A percentile compares a stretch with the other conserved stretches of the same genome.
phyloP scores from a whole-genome alignment of 2,888 invertebrate species.

The Hypomecis punctinalis region DNA sequence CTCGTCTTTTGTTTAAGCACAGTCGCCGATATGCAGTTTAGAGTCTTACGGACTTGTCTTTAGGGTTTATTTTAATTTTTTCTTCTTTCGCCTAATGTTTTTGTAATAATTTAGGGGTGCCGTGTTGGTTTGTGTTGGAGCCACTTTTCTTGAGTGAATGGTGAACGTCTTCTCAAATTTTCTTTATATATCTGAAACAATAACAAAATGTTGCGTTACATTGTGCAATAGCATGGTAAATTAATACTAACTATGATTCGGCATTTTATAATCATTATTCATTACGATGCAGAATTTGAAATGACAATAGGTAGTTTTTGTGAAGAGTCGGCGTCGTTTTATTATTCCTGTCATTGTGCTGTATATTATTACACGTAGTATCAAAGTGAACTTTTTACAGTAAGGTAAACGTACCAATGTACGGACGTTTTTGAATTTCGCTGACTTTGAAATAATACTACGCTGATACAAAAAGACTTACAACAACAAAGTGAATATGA shows the following conservation, averaged over 20 bases:
- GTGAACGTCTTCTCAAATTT: constrained; percentile 18
- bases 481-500: too few species aligned
- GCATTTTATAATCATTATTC: not conserved
- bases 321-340: not conserved
- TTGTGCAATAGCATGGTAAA: constrained; percentile 13
- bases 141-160: constrained; percentile 35
- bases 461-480: too few species aligned
- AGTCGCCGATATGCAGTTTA: constrained; percentile 74
- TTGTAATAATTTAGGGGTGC: constrained; percentile 44
- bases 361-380: too few species aligned
- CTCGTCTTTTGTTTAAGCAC: constrained; percentile 44
- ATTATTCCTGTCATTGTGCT: too few species aligned
- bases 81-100: constrained; percentile 43
- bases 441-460: too few species aligned
- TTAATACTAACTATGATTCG: not conserved
- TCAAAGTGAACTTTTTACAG: too few species aligned
- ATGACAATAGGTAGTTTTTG: not conserved
- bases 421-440: too few species aligned
- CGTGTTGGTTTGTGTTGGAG: constrained; percentile 38
- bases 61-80: constrained; percentile 40
- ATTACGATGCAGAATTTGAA: not conserved
- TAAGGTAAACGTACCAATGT: too few species aligned
- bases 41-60: constrained; percentile 74
- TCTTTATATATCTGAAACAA: constrained; percentile 43
- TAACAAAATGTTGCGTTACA: constrained; percentile 11